These are phyloP conservation scores for Holocentrus rufus DNA, from an alignment of 2,797 vertebrate genomes.

Conservation along the genomic window DNA sequence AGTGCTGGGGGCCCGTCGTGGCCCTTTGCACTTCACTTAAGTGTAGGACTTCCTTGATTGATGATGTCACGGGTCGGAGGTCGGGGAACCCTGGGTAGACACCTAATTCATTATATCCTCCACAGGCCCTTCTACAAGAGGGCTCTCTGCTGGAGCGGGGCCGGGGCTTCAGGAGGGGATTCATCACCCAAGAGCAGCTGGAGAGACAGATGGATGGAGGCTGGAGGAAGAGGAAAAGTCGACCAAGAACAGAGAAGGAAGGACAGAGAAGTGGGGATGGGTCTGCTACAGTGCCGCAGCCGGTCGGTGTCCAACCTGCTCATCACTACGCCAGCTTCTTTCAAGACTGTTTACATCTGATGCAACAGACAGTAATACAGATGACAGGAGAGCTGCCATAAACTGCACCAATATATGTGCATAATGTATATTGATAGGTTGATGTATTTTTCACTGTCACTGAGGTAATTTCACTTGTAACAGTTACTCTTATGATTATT, in stretches of 20 bases:
- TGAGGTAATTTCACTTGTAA: not conserved
- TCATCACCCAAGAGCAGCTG: constrained; percentile 82
- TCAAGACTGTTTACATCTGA: no score
- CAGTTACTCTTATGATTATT: not conserved
- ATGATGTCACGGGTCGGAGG: constrained; percentile 93
- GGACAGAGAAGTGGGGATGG: constrained; percentile 5
- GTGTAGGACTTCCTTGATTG: constrained; percentile 91
- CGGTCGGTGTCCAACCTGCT: constrained; percentile 12
- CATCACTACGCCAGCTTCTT: not conserved
- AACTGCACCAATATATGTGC: no score
- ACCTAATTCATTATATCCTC: constrained; percentile 99
- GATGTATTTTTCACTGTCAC: not conserved
- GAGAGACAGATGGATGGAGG: constrained; percentile 69
- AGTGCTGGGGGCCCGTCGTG: constrained; percentile 79
- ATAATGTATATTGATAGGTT: no score
- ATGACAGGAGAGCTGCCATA: no score
- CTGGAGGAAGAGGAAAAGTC: constrained; percentile 37
- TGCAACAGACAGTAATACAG: no score
- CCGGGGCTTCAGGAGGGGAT: constrained; percentile 88
- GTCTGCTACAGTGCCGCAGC: not conserved
- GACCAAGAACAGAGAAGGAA: not conserved
- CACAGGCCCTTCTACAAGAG: constrained; percentile 86
- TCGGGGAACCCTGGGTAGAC: constrained; percentile 91
- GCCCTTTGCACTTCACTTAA: constrained; percentile 84
- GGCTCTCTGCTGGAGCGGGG: constrained; percentile 87